phyloP scores from a whole-genome alignment of 2,113 vertebrate species.

The Argyrosomus japonicus region DNA sequence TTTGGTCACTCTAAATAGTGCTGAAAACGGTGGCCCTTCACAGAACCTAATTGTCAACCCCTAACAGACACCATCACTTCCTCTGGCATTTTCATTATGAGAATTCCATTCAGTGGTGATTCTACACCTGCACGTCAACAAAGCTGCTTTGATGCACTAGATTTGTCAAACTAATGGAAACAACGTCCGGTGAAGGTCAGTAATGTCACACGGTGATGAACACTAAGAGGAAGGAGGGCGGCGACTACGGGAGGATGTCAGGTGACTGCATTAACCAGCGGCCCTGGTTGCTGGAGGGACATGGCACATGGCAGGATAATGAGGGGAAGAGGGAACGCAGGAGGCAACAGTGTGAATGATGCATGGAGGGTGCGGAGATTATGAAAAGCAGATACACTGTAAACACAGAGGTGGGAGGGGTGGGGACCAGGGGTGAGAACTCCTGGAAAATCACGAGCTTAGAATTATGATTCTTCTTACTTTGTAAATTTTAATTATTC shows the following conservation, averaged over 20 bases:
- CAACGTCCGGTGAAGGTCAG: constrained; percentile 77
- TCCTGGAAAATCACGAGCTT: constrained; percentile 25
- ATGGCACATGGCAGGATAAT: constrained; percentile 49
- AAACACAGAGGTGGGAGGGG: not conserved
- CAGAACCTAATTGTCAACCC: constrained; percentile 47
- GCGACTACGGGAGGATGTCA: constrained; percentile 50
- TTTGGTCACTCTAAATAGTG: not conserved
- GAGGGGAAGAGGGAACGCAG: constrained; percentile 39
- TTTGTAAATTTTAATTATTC: constrained; percentile 37
- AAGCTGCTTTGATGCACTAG: constrained; percentile 63
- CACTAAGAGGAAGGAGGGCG: constrained; percentile 45
- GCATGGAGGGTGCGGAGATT: constrained; percentile 45
- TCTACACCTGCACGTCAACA: constrained; percentile 71
- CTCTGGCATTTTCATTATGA: constrained; percentile 68
- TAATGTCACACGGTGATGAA: constrained; percentile 77
- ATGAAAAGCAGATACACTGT: constrained; percentile 46
- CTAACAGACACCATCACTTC: constrained; percentile 52
- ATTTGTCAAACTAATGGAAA: constrained; percentile 84
- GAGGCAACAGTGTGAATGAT: constrained; percentile 52
- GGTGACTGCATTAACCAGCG: constrained; percentile 59
- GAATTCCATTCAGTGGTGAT: constrained; percentile 60
- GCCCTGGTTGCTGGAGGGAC: constrained; percentile 34
- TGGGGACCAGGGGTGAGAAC: not conserved
- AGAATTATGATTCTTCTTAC: constrained; percentile 37
- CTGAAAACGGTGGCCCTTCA: constrained; percentile 32